These are phyloP conservation scores for Intellagama lesueurii DNA, from an alignment of 2,797 vertebrate species.

Conservation along the genomic window DNA sequence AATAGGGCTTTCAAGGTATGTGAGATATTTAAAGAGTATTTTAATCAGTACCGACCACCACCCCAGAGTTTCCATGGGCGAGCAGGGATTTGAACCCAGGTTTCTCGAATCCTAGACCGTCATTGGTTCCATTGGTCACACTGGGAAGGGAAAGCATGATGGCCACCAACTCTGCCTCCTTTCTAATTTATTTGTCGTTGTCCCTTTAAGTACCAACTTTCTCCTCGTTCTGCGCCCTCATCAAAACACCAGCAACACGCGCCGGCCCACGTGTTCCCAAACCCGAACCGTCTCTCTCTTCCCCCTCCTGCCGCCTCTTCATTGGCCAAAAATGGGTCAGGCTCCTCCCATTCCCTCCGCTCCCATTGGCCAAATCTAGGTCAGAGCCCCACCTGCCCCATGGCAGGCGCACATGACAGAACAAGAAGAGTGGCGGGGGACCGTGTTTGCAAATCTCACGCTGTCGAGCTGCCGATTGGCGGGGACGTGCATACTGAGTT, in stretches of 20 bases:
- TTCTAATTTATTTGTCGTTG: background rate
- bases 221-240: conserved; percentile 9
- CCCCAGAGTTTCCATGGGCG: no score
- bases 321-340: conserved; percentile 73
- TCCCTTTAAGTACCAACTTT: conserved; percentile 29
- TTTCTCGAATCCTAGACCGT: no score
- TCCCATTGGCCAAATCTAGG: conserved; percentile 86
- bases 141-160: no score
- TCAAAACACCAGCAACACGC: conserved; percentile 58
- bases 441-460: conserved; percentile 34
- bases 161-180: no score
- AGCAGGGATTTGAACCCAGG: no score
- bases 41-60: no score
- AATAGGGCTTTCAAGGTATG: no score
- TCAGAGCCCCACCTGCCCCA: conserved; percentile 72
- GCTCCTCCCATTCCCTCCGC: conserved; percentile 76
- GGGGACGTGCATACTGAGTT: background rate
- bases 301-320: background rate
- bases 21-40: no score
- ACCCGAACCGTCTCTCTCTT: conserved; percentile 29
- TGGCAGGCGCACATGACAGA: conserved; percentile 49
- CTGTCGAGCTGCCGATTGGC: conserved; percentile 7
- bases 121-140: no score
- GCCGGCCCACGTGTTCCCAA: conserved; percentile 57
- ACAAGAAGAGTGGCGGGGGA: background rate